Base-by-base conservation (phyloP, 2,113 vertebrate genomes). In the Periophthalmus modestus region DNA sequence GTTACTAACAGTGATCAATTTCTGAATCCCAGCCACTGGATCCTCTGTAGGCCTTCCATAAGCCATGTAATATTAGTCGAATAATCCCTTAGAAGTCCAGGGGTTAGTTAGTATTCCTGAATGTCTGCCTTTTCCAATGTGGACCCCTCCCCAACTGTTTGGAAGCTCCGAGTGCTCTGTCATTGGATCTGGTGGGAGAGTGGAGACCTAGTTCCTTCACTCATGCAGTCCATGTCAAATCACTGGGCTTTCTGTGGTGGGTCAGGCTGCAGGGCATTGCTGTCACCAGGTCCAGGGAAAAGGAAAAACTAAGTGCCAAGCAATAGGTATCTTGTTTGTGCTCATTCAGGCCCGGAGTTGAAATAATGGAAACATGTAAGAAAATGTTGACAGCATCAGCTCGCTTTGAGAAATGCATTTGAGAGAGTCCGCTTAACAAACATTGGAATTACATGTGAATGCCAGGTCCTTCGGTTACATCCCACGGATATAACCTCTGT, bases 31-130 rank as follows among this genome's bases (percentile, higher is more conserved):
- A 82, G 87, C 62, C 81, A 82, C 72, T 81, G 81, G 87, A 86
- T 72, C 80, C 86, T 81, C 69, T 39, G 19, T 83, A 68, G 81
- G 78, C 86, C 82, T 89, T 85, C 86, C 82, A 88, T 91, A 92
- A 93, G 82, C 91, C 88, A 79, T 93, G 92, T 93, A 94, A 94
- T 92, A 88, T 89, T 92, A 94, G 90, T 81, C 91, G 92, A 92
- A 92, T 94, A 94, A 94, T 94, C 92, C 92, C 75, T 24, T 18
- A 80, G 85, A 82, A 82, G 75, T 73, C 71, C 69, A 77, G 68
- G 80, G 82, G 80, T 82, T 84, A 82, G 73, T 87, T 77, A 86
- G 83, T 77, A 77, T 72, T 71, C 87, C 82, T 90, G 86, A 85
- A 69, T 83, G 84, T 85, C 82, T 75, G 69, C 79, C 68, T 78